Evolutionary conservation across 2,113 vertebrate genomes (phyloP).

Genomic region (Proterorhinus semilunaris): DNA sequence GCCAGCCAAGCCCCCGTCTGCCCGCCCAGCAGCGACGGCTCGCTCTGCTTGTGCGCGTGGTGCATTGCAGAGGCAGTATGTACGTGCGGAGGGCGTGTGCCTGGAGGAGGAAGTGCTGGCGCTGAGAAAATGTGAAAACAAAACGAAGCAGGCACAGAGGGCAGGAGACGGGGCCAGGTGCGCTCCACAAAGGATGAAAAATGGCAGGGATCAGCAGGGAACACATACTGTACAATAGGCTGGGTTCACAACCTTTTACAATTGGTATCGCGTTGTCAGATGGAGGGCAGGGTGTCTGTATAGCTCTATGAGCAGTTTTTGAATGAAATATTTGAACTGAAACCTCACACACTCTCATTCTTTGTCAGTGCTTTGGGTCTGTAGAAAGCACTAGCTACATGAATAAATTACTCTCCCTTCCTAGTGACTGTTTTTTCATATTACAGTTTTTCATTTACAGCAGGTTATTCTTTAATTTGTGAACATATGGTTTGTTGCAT

Average conservation of each 20-base stretch:
- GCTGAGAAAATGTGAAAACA: conserved; percentile 1
- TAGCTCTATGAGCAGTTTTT: too few species aligned
- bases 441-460: too few species aligned
- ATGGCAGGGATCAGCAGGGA: not conserved
- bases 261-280: too few species aligned
- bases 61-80: conserved; percentile 76
- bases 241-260: not conserved
- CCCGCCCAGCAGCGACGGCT: conserved; percentile 35
- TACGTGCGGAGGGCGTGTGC: conserved; percentile 22
- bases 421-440: too few species aligned
- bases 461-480: too few species aligned
- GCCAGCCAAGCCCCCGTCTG: conserved; percentile 10
- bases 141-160: conserved; percentile 2
- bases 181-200: not conserved
- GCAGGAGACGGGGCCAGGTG: not conserved
- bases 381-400: too few species aligned
- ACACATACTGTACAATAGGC: not conserved
- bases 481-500: too few species aligned
- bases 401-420: too few species aligned
- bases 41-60: conserved; percentile 36
- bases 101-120: conserved; percentile 20
- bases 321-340: too few species aligned
- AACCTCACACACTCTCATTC: too few species aligned
- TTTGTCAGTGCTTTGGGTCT: too few species aligned
- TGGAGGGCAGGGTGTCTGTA: too few species aligned